These are phyloP conservation scores for Aegithalos caudatus DNA, from an alignment of 2,113 vertebrate genomes.

Conservation along the genomic window DNA sequence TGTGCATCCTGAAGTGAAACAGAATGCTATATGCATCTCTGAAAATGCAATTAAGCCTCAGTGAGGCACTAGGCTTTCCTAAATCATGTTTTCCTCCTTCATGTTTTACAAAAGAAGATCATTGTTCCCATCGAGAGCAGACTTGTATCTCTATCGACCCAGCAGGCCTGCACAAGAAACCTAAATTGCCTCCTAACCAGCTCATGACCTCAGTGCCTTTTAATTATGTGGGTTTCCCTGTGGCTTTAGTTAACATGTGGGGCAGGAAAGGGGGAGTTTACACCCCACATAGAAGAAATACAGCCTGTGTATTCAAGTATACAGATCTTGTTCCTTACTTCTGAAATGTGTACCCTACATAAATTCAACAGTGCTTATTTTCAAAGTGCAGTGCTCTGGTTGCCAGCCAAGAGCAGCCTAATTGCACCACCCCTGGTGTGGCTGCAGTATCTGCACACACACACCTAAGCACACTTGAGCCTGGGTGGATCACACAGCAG, in stretches of 20 bases:
- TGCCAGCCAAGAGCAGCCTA: neutral
- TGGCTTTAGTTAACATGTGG: slow-evolving; percentile 18
- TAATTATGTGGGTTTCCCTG: slow-evolving; percentile 61
- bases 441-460: neutral
- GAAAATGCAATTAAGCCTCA: slow-evolving; percentile 82
- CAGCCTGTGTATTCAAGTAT: neutral
- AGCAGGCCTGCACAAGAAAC: slow-evolving; percentile 63
- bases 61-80: slow-evolving; percentile 55
- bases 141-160: slow-evolving; percentile 32
- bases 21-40: slow-evolving; percentile 67
- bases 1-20: slow-evolving; percentile 76
- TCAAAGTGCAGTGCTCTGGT: neutral
- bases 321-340: neutral
- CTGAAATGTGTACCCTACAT: neutral
- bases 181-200: slow-evolving; percentile 73
- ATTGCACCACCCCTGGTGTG: neutral
- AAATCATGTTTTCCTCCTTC: slow-evolving; percentile 57
- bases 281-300: neutral
- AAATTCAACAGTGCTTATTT: neutral
- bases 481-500: neutral
- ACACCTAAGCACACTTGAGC: neutral
- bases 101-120: slow-evolving; percentile 61
- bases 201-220: slow-evolving; percentile 66
- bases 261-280: neutral
- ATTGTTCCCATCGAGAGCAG: slow-evolving; percentile 65